These are phyloP conservation scores for Darevskia mixta DNA, from an alignment of 2,797 vertebrate species.

Conservation along the genomic window DNA sequence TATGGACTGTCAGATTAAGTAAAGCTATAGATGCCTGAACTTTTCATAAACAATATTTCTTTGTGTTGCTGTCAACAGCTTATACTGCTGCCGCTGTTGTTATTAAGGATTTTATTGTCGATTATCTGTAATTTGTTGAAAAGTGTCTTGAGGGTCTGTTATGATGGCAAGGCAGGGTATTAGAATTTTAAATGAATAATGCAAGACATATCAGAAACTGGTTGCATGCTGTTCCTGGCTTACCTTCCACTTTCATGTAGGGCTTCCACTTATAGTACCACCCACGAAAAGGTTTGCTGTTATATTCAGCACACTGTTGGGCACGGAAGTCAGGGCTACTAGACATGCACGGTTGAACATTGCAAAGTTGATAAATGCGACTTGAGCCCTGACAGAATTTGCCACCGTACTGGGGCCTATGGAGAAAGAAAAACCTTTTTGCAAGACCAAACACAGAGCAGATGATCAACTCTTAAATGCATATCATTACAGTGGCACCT, in stretches of 20 bases:
- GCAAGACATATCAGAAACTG: not conserved
- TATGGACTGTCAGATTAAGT: not conserved
- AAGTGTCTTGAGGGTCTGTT: not conserved
- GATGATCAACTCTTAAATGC: not conserved
- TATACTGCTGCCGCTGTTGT: not conserved
- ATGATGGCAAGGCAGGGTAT: not conserved
- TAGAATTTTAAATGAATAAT: not conserved
- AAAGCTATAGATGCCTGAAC: not conserved
- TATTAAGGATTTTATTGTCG: not conserved
- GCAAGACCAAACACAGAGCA: not conserved
- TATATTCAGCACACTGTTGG: constrained; percentile 96
- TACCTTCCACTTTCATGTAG: constrained; percentile 96
- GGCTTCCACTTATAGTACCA: constrained; percentile 99
- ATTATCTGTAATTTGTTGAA: not conserved
- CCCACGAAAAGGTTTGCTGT: constrained; percentile 96
- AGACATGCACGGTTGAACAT: constrained; percentile 81
- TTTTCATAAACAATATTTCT: not conserved
- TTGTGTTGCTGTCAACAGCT: not conserved
- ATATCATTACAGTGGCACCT: not conserved
- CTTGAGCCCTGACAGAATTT: constrained; percentile 90
- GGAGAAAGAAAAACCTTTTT: not conserved
- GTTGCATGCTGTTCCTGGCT: not conserved
- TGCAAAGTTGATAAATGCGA: constrained; percentile 92
- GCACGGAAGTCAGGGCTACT: constrained; percentile 88
- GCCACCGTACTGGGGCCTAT: constrained; percentile 93